Percentiles rank a stretch among this genome's conserved stretches.
Conservation (phyloP, 2,888 invertebrate species). For the Microplitis deprimator region DNA sequence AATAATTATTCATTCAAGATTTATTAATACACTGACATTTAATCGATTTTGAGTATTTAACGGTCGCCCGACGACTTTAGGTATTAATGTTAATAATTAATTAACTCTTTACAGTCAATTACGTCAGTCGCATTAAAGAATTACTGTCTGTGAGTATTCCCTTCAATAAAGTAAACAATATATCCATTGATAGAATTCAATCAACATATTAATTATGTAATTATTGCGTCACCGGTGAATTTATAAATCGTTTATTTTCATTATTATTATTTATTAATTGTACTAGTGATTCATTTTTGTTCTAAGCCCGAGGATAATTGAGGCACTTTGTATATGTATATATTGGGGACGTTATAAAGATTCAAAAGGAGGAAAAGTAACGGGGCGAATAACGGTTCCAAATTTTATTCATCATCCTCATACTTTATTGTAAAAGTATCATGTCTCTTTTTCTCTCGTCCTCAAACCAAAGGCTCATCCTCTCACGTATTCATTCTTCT, state of each 20-base stretch:
- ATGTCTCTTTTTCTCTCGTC: constrained; percentile 4
- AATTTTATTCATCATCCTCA: constrained; percentile 52
- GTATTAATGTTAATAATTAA: not conserved
- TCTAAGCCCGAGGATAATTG: not conserved
- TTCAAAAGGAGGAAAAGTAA: constrained; percentile 63
- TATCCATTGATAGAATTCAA: not conserved
- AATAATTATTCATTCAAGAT: not conserved
- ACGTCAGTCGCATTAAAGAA: not conserved
- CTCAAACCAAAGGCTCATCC: not conserved
- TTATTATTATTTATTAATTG: not conserved
- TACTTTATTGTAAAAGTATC: constrained; percentile 25
- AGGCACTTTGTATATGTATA: not conserved
- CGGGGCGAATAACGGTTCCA: constrained; percentile 59
- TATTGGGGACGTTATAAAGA: constrained; percentile 37
- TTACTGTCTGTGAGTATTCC: not conserved
- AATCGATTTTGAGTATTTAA: not conserved
- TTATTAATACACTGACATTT: not conserved
- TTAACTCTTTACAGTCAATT: not conserved
- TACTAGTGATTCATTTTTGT: not conserved
- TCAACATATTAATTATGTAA: not conserved
- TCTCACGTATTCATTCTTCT: not conserved
- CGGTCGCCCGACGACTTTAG: not conserved
- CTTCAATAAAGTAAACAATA: not conserved
- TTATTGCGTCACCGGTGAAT: not conserved
- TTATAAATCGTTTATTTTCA: not conserved